A percentile compares a stretch with the other conserved stretches of the same genome.
phyloP scores from a whole-genome alignment of 2,888 invertebrate genomes.

The Spilarctia lutea region DNA sequence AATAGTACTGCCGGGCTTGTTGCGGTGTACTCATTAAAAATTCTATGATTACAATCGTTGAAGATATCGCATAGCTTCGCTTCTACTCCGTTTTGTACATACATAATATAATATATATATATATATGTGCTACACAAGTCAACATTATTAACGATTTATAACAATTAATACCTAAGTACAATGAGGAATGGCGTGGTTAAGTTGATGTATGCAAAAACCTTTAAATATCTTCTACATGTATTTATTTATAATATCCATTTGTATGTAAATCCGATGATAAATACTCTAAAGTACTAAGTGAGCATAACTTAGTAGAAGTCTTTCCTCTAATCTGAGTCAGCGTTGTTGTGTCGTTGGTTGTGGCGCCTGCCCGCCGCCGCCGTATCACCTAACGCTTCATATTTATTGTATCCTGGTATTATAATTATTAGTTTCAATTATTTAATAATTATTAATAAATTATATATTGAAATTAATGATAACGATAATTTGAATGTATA shows the following conservation, averaged over 20 bases:
- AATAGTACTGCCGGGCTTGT: too few relatives aligned
- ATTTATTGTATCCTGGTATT: constrained; percentile 65
- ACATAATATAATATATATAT: background rate
- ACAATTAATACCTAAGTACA: background rate
- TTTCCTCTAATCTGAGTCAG: constrained; percentile 70
- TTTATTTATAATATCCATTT: background rate
- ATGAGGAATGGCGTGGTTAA: background rate
- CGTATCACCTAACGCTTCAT: constrained; percentile 47
- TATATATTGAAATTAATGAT: background rate
- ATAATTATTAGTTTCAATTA: constrained; percentile 55
- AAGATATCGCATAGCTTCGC: too few relatives aligned
- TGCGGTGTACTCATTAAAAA: too few relatives aligned
- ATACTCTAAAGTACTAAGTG: constrained; percentile 62
- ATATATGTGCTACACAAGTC: background rate
- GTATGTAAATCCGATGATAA: constrained; percentile 8
- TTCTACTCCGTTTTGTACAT: background rate
- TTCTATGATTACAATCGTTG: too few relatives aligned
- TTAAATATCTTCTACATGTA: background rate
- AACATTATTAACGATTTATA: background rate
- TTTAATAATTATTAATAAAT: constrained; percentile 46
- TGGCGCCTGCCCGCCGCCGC: constrained; percentile 63
- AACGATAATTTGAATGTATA: background rate
- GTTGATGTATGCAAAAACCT: background rate
- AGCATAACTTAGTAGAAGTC: constrained; percentile 56
- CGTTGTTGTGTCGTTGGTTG: constrained; percentile 59